These are phyloP conservation scores for Keiferia lycopersicella DNA, from an alignment of 2,888 invertebrate genomes.

Conservation along the genomic window DNA sequence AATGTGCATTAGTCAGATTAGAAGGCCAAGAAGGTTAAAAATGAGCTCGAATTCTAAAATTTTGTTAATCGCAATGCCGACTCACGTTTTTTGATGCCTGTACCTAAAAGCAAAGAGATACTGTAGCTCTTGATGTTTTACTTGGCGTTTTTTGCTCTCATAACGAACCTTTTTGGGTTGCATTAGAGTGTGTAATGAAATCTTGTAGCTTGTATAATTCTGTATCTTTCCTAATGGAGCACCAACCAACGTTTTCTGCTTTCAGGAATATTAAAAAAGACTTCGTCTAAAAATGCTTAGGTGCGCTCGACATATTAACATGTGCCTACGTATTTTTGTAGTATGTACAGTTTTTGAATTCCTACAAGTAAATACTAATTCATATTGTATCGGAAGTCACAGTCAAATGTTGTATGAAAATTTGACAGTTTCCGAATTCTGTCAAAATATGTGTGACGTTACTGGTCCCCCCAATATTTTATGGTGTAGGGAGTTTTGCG, in stretches of 20 bases:
- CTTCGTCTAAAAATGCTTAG: neutral
- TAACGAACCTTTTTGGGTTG: constrained; percentile 15
- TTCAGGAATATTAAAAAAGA: constrained; percentile 14
- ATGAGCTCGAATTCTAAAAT: neutral
- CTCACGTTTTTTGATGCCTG: constrained; percentile 8
- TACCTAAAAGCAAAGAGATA: constrained; percentile 18
- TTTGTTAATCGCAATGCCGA: constrained; percentile 3
- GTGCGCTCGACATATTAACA: neutral
- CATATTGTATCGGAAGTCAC: no score
- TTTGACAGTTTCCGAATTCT: no score
- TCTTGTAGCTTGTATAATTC: neutral
- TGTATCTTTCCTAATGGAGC: constrained; percentile 7
- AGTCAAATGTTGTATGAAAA: no score
- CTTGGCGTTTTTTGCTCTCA: neutral
- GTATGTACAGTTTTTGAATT: no score
- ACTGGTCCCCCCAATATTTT: no score
- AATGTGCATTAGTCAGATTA: neutral
- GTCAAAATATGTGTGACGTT: no score
- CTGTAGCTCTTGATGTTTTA: neutral
- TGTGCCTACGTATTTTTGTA: no score
- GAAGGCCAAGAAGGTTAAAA: constrained; percentile 3
- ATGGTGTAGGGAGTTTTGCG: no score
- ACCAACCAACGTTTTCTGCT: neutral
- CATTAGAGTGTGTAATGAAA: constrained; percentile 12
- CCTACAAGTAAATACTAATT: no score